Percentiles rank a stretch among this genome's conserved stretches.
These are phyloP conservation scores for Hippopotamus amphibius DNA, from an alignment of 2,113 vertebrate genomes.

Conservation along the genomic window DNA sequence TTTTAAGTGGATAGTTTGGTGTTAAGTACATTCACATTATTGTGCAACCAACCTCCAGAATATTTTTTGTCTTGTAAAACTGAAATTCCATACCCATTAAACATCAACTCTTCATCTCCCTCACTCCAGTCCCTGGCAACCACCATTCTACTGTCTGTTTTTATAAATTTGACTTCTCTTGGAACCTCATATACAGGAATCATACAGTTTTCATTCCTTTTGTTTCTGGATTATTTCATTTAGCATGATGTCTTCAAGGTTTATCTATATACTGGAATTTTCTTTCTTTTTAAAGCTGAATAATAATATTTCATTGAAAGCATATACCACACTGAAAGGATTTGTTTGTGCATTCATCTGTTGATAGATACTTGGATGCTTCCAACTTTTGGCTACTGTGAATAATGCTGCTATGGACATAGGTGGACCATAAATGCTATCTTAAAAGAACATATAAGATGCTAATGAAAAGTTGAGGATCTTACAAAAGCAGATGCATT, in stretches of 20 bases:
- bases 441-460: not conserved
- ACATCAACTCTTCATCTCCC: not conserved
- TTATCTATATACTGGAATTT: not conserved
- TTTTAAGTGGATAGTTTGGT: not conserved
- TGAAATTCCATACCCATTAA: not conserved
- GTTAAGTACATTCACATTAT: not conserved
- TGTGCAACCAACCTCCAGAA: not conserved
- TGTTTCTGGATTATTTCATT: not conserved
- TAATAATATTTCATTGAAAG: not conserved
- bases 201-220: not conserved
- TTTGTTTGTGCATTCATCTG: no score
- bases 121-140: not conserved
- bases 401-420: no score
- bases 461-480: not conserved
- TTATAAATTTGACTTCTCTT: not conserved
- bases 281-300: no score
- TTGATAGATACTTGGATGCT: not conserved
- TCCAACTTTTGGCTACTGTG: not conserved
- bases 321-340: not conserved
- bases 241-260: not conserved
- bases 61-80: no score
- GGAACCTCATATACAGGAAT: not conserved
- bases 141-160: not conserved
- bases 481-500: not conserved
- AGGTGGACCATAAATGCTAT: not conserved